Evolutionary conservation across 1,140 invertebrate species (phyloP).

Genomic region (Batillaria attramentaria): DNA sequence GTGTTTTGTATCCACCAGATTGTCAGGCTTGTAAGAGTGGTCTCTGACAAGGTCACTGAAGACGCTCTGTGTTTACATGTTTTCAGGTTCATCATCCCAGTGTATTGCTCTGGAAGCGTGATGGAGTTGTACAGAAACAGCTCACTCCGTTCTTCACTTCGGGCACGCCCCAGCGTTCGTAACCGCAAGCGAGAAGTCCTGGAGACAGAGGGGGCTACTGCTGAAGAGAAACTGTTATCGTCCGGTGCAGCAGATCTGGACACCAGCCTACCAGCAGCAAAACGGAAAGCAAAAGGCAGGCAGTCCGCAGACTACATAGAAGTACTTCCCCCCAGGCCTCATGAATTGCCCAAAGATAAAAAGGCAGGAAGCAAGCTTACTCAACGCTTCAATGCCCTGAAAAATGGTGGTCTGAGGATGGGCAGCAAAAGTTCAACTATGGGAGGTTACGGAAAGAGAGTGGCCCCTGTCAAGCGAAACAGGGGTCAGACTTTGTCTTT

Average conservation of each 20-base stretch:
- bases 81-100: conserved; percentile 60
- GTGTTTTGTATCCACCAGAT: too few species aligned
- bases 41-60: too few species aligned
- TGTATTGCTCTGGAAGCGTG: conserved; percentile 49
- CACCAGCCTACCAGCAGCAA: not conserved
- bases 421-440: too few species aligned
- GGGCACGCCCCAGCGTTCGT: conserved; percentile 22
- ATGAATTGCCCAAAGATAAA: not conserved
- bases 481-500: conserved; percentile 37
- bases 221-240: conserved; percentile 23
- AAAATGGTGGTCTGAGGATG: not conserved
- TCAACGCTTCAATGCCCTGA: not conserved
- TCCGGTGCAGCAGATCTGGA: conserved; percentile 21
- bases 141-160: conserved; percentile 31
- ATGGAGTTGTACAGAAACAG: conserved; percentile 38
- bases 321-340: not conserved
- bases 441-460: too few species aligned
- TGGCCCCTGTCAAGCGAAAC: not conserved
- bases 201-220: conserved; percentile 15
- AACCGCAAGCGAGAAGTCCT: conserved; percentile 37
- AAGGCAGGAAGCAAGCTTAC: conserved; percentile 5
- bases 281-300: not conserved
- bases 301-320: not conserved
- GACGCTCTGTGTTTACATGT: not conserved
- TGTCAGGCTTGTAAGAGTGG: too few species aligned